These are phyloP conservation scores for Cistogaster globosa DNA, from an alignment of 2,888 invertebrate species.

Conservation along the genomic window DNA sequence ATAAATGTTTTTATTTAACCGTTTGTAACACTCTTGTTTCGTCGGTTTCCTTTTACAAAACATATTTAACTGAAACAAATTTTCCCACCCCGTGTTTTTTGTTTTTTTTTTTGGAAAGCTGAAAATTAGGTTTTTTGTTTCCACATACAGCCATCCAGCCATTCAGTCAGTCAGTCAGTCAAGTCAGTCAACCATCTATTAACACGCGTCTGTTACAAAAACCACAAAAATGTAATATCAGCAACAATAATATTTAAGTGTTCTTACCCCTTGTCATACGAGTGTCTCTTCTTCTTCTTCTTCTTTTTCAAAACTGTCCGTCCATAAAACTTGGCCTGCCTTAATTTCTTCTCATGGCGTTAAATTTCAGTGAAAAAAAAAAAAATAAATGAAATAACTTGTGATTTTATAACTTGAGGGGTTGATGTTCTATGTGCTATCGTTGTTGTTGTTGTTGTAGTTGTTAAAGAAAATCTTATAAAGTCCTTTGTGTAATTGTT, in stretches of 20 bases:
- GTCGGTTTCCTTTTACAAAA: conserved; percentile 19
- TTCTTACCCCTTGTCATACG: conserved; percentile 31
- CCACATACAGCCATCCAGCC: conserved; percentile 17
- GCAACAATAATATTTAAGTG: conserved; percentile 56
- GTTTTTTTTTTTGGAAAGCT: not conserved
- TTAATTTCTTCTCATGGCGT: conserved; percentile 69
- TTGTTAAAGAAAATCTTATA: conserved; percentile 48
- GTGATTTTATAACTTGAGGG: conserved; percentile 60
- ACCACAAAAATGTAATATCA: conserved; percentile 63
- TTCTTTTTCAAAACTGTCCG: conserved; percentile 6
- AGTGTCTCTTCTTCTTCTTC: conserved; percentile 17
- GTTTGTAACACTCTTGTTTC: conserved; percentile 44
- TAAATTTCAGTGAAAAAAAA: conserved; percentile 58
- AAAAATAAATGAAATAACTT: conserved; percentile 36
- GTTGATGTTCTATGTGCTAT: conserved; percentile 28
- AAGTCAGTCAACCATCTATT: conserved; percentile 43
- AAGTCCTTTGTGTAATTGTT: conserved; percentile 68
- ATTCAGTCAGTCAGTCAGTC: not conserved
- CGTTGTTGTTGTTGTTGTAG: not conserved
- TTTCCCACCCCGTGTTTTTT: conserved; percentile 49
- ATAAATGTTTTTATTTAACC: conserved; percentile 21
- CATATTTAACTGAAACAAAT: conserved; percentile 26
- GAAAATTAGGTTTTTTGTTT: conserved; percentile 22
- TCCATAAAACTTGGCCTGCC: conserved; percentile 53
- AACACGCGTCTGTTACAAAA: conserved; percentile 67